Evolutionary conservation across 2,113 vertebrate species (phyloP).

Genomic region (Burhinus oedicnemus): DNA sequence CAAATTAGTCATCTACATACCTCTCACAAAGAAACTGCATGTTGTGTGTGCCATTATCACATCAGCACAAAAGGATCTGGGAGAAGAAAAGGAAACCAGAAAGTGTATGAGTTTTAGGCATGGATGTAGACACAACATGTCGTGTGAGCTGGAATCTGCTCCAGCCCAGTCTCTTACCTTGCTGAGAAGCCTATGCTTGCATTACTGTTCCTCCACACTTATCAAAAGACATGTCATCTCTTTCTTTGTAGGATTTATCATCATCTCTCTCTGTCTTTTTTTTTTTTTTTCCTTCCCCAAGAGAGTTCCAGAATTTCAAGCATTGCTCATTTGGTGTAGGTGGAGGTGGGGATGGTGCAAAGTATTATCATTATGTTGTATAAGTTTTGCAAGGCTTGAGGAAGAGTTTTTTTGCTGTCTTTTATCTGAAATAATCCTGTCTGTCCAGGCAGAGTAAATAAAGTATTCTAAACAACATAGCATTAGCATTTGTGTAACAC

Average conservation of each 20-base stretch:
- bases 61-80: background rate
- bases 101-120: background rate
- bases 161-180: background rate
- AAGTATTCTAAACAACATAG: background rate
- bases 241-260: background rate
- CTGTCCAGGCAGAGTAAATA: background rate
- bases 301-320: background rate
- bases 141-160: background rate
- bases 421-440: background rate
- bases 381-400: background rate
- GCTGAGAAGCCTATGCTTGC: background rate
- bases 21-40: background rate
- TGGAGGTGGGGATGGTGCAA: background rate
- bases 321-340: background rate
- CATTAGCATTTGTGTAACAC: background rate
- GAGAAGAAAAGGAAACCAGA: background rate
- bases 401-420: background rate
- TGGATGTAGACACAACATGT: background rate
- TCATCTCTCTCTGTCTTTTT: background rate
- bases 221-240: background rate
- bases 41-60: rapidly evolving
- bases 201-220: background rate
- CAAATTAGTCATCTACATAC: background rate
- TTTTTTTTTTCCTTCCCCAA: background rate
- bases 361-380: background rate